These are phyloP conservation scores for Hyphantria cunea DNA, from an alignment of 1,140 invertebrate species.

Conservation along the genomic window DNA sequence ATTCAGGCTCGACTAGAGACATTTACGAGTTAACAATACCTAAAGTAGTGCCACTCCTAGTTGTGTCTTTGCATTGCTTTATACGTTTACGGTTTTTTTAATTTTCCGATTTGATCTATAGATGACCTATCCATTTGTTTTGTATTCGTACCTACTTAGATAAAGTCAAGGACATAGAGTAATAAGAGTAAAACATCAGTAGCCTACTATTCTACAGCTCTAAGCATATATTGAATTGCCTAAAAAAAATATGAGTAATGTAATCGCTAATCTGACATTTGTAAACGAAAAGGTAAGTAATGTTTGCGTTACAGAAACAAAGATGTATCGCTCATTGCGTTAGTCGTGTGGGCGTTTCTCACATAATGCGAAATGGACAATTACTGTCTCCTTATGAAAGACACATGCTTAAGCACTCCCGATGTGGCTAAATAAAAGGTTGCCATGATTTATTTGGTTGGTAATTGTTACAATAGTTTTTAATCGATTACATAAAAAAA, in stretches of 20 bases:
- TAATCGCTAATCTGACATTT: slow-evolving; percentile 25
- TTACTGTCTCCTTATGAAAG: slow-evolving; percentile 25
- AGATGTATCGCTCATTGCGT: slow-evolving; percentile 18
- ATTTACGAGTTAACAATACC: slow-evolving; percentile 32
- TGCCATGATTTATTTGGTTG: slow-evolving; percentile 19
- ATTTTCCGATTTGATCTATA: slow-evolving; percentile 14
- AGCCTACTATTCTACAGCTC: neutral
- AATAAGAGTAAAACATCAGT: slow-evolving; percentile 17
- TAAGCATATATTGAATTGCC: slow-evolving; percentile 6
- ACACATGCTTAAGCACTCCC: slow-evolving; percentile 6
- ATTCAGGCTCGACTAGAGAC: slow-evolving; percentile 44
- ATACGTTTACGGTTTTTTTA: slow-evolving; percentile 30
- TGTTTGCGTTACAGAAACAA: slow-evolving; percentile 29
- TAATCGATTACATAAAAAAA: no score
- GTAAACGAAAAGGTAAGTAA: slow-evolving; percentile 19
- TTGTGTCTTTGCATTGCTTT: slow-evolving; percentile 28
- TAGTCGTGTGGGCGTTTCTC: slow-evolving; percentile 10
- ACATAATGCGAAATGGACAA: slow-evolving; percentile 24
- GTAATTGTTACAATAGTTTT: neutral
- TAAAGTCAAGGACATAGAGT: slow-evolving; percentile 12
- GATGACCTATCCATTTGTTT: neutral
- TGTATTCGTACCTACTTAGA: neutral
- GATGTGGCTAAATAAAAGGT: slow-evolving; percentile 17
- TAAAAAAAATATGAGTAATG: slow-evolving; percentile 4
- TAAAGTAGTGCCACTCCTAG: slow-evolving; percentile 34